A percentile compares a stretch with the other conserved stretches of the same genome.
Conservation (phyloP, 2,113 vertebrate genomes). For the Syngnathus scovelli region DNA sequence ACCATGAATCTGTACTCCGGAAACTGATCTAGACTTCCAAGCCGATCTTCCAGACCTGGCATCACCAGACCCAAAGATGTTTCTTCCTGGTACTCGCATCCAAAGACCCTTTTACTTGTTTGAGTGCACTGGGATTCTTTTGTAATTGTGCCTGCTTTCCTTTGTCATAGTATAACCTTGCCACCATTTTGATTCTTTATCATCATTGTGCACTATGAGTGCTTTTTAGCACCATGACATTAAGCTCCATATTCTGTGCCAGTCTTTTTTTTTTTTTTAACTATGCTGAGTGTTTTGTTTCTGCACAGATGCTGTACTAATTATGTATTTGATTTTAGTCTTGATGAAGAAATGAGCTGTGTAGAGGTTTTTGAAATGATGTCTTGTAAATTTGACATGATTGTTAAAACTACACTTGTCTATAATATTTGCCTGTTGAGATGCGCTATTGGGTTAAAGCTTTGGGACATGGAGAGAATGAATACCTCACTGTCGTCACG, state of each 20-base stretch:
- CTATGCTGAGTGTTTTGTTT: conserved; percentile 9
- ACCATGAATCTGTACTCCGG: conserved; percentile 67
- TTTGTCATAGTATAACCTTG: neutral
- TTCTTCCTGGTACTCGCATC: conserved; percentile 6
- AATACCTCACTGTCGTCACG: conserved; percentile 24
- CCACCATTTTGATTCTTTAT: neutral
- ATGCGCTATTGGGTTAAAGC: conserved; percentile 42
- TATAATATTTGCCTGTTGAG: conserved; percentile 47
- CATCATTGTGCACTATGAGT: conserved; percentile 37
- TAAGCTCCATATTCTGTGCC: conserved; percentile 35
- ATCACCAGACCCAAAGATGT: conserved; percentile 33
- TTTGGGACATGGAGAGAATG: conserved; percentile 45
- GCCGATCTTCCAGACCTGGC: neutral
- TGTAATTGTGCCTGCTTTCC: neutral
- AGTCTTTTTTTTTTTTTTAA: conserved; percentile 22
- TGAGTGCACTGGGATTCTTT: neutral
- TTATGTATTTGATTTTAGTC: conserved; percentile 15
- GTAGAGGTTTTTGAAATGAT: conserved; percentile 7
- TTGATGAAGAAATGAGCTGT: neutral
- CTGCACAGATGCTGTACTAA: conserved; percentile 7
- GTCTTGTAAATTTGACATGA: conserved; percentile 14
- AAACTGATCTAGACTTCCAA: conserved; percentile 48
- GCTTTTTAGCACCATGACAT: conserved; percentile 15
- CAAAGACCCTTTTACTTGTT: conserved; percentile 19
- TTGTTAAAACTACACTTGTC: conserved; percentile 3